Evolutionary conservation across 1,140 invertebrate genomes (phyloP), one percentile per base, ranked within the genome.

Genomic region (Musca vetustissima): DNA sequence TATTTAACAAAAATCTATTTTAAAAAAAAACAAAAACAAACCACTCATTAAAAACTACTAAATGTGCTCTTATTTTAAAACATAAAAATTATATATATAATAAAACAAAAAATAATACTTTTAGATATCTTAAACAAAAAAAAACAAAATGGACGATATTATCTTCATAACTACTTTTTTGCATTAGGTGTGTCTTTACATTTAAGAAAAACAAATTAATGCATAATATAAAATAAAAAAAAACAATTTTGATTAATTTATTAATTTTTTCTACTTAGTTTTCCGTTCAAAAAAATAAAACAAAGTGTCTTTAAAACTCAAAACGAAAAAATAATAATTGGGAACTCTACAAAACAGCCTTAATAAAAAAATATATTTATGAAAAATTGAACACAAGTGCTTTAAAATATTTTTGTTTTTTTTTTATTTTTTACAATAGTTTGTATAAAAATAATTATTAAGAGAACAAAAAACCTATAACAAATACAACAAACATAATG

Each of bases 391-490:
- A 43, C 11, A 43, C 36, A 43, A 43, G 36, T 43, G 36, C 50
- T 21, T 19, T 53, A 53, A 53, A 53, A 9, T 53, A 53, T 53
- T 69, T 69, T 71, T 71, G 65, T 55, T 67, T 67, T 55, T 69
- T 53, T 59, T 50, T 68, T 67, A 72, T 72, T 73, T 68, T 71
- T 64, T 66, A 70, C 68, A 64, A 70, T 72, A 67, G 59, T 19
- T 17, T 71, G 69, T 68, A 71, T 73, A 71, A 67, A 28, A 66
- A 65, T 22, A 66, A 52, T 28, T 15, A 66, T 50, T 66, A 68
- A 55, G 50, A 67, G 68, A 36, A 65, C 32, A 52, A 43, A 65
- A 43, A 32, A n/a, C 17, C 64, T n/a, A 48, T 43, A 64, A 47
- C 32, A n/a, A 59, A 61, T 43, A 32, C 28, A 61, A 8, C n/a